A percentile compares a stretch with the other conserved stretches of the same genome.
Evolutionary conservation across 2,888 invertebrate genomes (phyloP).

Genomic region (Cheilosia vernalis): DNA sequence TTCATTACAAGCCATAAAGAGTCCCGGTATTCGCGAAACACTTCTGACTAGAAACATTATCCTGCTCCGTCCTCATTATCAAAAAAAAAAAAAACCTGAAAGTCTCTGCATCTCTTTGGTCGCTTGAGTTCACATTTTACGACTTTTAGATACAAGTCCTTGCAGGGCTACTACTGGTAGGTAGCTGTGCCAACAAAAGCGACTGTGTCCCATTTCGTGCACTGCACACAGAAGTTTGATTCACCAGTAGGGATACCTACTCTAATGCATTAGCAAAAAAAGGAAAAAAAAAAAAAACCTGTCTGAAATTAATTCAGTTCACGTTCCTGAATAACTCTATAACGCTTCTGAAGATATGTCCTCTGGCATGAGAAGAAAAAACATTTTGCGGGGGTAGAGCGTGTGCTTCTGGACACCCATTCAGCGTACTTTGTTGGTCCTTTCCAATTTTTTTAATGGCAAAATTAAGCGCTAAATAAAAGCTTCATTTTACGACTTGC

Average conservation of each 20-base stretch:
- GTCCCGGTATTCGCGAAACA: too few species aligned
- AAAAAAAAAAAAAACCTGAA: constrained; percentile 45
- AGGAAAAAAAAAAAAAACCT: constrained; percentile 17
- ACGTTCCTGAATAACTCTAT: constrained; percentile 73
- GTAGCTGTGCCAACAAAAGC: constrained; percentile 6
- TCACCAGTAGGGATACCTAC: constrained; percentile 10
- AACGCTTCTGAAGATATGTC: constrained; percentile 52
- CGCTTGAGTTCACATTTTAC: constrained; percentile 46
- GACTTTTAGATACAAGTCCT: constrained; percentile 46
- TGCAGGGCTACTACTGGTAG: constrained; percentile 3
- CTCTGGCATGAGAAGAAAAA: constrained; percentile 35
- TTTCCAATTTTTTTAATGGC: constrained; percentile 76
- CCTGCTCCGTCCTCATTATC: constrained; percentile 49
- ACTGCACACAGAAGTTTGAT: constrained; percentile 41
- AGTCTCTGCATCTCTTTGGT: constrained; percentile 46
- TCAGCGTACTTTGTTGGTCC: constrained; percentile 72
- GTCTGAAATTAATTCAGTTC: constrained; percentile 74
- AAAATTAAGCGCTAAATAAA: constrained; percentile 76
- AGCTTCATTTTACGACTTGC: constrained; percentile 75
- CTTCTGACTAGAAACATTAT: constrained; percentile 23
- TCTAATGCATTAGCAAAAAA: constrained; percentile 56
- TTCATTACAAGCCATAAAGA: too few species aligned
- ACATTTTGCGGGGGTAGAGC: constrained; percentile 19
- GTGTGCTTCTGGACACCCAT: constrained; percentile 65
- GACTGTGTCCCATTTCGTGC: constrained; percentile 19